Evolutionary conservation across 2,888 invertebrate genomes (phyloP), one percentile per base, ranked within the genome.

Genomic region (Drosophila antonietae): DNA sequence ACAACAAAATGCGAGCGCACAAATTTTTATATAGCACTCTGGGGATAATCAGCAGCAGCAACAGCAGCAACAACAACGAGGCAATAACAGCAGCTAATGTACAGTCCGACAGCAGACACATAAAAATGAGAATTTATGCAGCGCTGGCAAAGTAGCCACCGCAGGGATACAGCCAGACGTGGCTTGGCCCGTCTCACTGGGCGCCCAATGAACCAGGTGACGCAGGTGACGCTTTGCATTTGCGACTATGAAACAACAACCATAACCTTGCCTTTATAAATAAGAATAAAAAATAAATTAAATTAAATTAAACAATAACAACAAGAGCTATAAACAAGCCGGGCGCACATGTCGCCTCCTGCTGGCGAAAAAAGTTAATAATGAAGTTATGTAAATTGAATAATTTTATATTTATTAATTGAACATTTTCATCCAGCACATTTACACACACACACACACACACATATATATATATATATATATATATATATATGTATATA

Each of bases 121-220:
- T 82, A 81, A 89, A 88, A 88, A 88, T 79, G 75, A 78, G 73
- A 86, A 86, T 86, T 86, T 86, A 86, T 86, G 84, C 84, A 69
- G 73, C 75, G 63, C 44, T 68, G 72, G 53, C 68, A 70, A 80
- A 81, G 80, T 75, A 68, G 85, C 75, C 68, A 71, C 85, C 80
- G 66, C 69, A 70, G 69, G 78, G 68, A 68, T 52, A 58, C 56
- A 46, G 61, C 53, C 71, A 61, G 41, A 59, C 47, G 46, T n/a
- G 53, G 61, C 39, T 43, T 47, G 52, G 31, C 64, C 28, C 33
- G 46, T 20, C 51, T 23, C 53, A 60, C 43, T 63, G 63, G 61
- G 49, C 52, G 47, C 44, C 47, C 68, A 68, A 68, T 68, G 51
- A 51, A 59, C 44, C 81, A 81, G 80, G 78, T 83, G 86, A 85